Evolutionary conservation across 2,797 vertebrate species (phyloP).

Genomic region (Characodon lateralis): DNA sequence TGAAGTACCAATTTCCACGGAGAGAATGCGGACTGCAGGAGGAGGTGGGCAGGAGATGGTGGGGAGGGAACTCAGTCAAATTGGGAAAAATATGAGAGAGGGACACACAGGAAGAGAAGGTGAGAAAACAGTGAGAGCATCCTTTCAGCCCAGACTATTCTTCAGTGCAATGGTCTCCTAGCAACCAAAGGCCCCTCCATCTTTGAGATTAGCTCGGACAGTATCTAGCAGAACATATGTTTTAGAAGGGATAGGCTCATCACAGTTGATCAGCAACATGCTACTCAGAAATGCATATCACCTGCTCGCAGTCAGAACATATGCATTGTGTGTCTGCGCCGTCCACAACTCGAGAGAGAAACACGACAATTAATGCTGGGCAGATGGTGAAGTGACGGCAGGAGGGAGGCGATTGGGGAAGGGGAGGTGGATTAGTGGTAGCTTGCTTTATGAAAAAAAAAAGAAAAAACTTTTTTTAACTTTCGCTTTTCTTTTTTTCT

Average conservation of each 20-base stretch:
- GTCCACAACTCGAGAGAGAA: constrained; percentile 60
- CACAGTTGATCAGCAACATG: constrained; percentile 43
- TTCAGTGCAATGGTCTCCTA: constrained; percentile 83
- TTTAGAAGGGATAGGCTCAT: constrained; percentile 48
- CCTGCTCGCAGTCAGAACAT: constrained; percentile 72
- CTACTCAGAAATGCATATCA: constrained; percentile 65
- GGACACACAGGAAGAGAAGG: constrained; percentile 4
- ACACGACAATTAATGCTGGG: constrained; percentile 77
- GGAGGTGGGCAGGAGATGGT: background rate
- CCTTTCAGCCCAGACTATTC: constrained; percentile 86
- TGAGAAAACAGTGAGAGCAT: constrained; percentile 38
- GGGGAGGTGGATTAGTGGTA: constrained; percentile 66
- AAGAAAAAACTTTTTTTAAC: constrained; percentile 35
- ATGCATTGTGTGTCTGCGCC: constrained; percentile 64
- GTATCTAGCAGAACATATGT: constrained; percentile 72
- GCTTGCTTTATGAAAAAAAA: constrained; percentile 39
- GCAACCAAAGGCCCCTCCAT: constrained; percentile 77
- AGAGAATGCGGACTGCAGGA: constrained; percentile 60
- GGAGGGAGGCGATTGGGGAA: constrained; percentile 36
- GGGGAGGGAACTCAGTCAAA: constrained; percentile 36
- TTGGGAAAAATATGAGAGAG: constrained; percentile 18
- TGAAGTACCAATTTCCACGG: constrained; percentile 70
- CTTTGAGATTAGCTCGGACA: constrained; percentile 70
- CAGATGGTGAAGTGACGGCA: constrained; percentile 71
- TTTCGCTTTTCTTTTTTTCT: constrained; percentile 52